phyloP scores from a whole-genome alignment of 2,888 invertebrate genomes.

The Rotaria macrura region DNA sequence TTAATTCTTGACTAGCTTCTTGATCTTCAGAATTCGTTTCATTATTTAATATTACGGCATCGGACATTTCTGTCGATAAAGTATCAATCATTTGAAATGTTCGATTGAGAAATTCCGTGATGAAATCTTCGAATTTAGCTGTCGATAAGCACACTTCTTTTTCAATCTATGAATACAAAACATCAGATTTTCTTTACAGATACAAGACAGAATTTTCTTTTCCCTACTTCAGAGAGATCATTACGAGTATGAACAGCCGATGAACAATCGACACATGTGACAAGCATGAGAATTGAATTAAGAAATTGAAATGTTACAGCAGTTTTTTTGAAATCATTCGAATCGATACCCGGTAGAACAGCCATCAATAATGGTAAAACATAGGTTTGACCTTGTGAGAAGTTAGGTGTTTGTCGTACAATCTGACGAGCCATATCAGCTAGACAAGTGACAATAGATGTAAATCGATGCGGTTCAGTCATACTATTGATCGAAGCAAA shows the following conservation, averaged over 20 bases:
- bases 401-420: constrained; percentile 53
- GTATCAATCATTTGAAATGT: constrained; percentile 28
- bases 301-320: constrained; percentile 67
- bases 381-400: constrained; percentile 62
- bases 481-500: constrained; percentile 60
- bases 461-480: constrained; percentile 68
- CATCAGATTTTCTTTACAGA: too few species aligned
- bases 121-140: constrained; percentile 76
- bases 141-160: constrained; percentile 64
- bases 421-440: constrained; percentile 49
- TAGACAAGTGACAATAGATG: constrained; percentile 50
- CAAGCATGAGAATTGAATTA: constrained; percentile 59
- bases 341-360: constrained; percentile 75
- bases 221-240: constrained; percentile 60
- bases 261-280: constrained; percentile 75
- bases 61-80: constrained; percentile 26
- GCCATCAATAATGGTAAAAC: constrained; percentile 69
- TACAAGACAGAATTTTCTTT: too few species aligned
- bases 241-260: constrained; percentile 60
- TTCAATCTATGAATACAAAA: constrained; percentile 59
- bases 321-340: constrained; percentile 65
- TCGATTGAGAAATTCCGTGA: constrained; percentile 59
- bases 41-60: background rate
- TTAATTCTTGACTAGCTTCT: background rate
- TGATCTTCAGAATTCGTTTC: background rate